Base-by-base conservation (phyloP, 92 coral and sea anemone genomes). In the Parazoanthus darwini region DNA sequence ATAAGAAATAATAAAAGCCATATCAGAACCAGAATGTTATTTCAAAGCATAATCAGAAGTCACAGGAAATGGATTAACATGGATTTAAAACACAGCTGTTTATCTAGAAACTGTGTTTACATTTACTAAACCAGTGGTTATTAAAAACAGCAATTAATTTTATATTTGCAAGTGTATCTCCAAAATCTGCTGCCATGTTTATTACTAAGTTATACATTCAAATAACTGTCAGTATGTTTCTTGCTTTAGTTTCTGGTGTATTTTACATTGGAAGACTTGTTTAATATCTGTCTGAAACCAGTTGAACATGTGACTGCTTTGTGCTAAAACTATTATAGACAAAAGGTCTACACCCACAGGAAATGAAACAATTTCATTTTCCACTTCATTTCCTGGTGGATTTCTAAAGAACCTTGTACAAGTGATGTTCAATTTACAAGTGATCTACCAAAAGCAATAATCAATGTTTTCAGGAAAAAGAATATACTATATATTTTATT, bases 301-400 rank as follows among this genome's bases (percentile, higher is more conserved):
- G 86, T 39, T 82, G 65, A 67, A 44, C 86, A 82, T n/a, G 77
- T 68, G 86, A n/a, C 86, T 81, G 74, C 74, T 35, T 67, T 82
- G 33, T 42, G 63, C 74, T 29, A 5, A 58, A 63, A 6, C 33
- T 71, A n/a, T 76, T 37, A 39, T n/a, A 82, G 86, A 67, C 77
- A 67, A 67, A 22, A 44, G 1, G 25, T 16, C 63, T 43, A n/a
- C 77, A 82, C 35, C 59, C 29, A 23, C 86, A 82, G 86, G 86
- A 82, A 82, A 82, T 82, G 58, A 70, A 82, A 67, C 58, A 66
- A 82, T 43, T 68, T 68, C 18, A 15, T 37, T 38, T 82, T 65
- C 25, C 86, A 36, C 26, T 42, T 82, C 38, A 39, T 66, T 82
- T 82, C 86, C 78, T 43, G 78, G 37, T 59, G 6, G 39, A 22